Evolutionary conservation across 2,888 invertebrate species (phyloP), one percentile per base, ranked within the genome.

Genomic region (Diadegma fenestrale): DNA sequence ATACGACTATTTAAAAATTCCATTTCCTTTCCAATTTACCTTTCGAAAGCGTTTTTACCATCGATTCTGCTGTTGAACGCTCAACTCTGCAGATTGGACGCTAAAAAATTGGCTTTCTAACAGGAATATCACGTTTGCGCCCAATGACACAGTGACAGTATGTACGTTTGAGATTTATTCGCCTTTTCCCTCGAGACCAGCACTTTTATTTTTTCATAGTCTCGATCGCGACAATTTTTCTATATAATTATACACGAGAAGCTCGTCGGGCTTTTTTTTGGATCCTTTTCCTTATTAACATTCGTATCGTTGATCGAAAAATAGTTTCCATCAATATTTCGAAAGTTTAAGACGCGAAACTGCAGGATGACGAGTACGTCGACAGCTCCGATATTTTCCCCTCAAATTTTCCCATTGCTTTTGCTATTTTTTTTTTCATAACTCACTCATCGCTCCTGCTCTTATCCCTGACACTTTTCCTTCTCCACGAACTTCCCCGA

Each of bases 401-500:
- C 51, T 14, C 45, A 45, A 19, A 22, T 63, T 75, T 83, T 69
- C n/a, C 45, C 41, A 58, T 45, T n/a, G 37, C n/a, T 33, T 37
- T 37, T 37, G 8, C n/a, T 33, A 4, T n/a, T 63, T 58, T 30
- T 41, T 83, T 41, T 45, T 66, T 73, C 45, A 33, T 68, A 45
- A 51, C 82, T 63, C 69, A 14, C 75, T 66, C 63, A 76, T 80
- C 80, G 76, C 63, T 45, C 68, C 61, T 37, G 37, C 37, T 72
- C 54, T 72, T 43, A 72, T 80, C 54, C 71, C 71, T 14, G 54
- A 76, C 63, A 76, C 71, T 72, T 64, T 22, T 80, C 41, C 19
- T 61, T 80, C 80, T 63, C 85, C 80, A 63, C 72, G 22, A 84
- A 86, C 82, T 87, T 78, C 43, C 41, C 68, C 73, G 87, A 85